phyloP scores from a whole-genome alignment of 2,113 vertebrate species.

The Pelecanus crispus region DNA sequence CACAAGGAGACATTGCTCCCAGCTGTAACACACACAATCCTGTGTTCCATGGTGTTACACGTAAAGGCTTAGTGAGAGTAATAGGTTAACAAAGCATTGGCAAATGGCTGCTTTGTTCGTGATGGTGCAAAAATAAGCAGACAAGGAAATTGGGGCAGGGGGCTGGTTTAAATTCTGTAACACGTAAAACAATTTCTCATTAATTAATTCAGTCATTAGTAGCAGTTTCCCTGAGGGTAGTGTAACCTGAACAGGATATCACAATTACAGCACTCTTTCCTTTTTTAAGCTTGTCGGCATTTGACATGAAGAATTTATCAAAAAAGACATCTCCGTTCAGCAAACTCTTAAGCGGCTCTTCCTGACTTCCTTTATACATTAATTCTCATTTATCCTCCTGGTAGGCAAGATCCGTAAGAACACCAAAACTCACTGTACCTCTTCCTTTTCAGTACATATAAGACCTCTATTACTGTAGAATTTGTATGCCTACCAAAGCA shows the following conservation, averaged over 20 bases:
- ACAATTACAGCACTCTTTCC: slow-evolving; percentile 21
- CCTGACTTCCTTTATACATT: not conserved
- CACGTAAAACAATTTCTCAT: slow-evolving; percentile 11
- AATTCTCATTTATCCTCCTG: not conserved
- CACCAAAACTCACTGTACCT: not conserved
- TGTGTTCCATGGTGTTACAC: not conserved
- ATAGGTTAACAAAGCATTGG: slow-evolving; percentile 56
- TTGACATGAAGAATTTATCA: slow-evolving; percentile 49
- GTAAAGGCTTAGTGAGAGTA: not conserved
- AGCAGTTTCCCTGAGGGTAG: slow-evolving; percentile 17
- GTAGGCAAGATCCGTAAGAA: not conserved
- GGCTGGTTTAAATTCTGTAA: slow-evolving; percentile 35
- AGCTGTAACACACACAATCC: slow-evolving; percentile 31
- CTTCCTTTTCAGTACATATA: not conserved
- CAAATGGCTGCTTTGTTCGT: slow-evolving; percentile 60
- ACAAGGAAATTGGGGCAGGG: not conserved
- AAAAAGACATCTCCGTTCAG: slow-evolving; percentile 3
- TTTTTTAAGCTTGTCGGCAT: not conserved
- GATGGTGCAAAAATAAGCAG: not conserved
- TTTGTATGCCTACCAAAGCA: not conserved
- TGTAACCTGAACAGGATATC: slow-evolving; percentile 59
- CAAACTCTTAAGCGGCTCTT: not conserved
- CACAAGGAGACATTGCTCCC: slow-evolving; percentile 48
- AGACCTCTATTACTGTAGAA: not conserved
- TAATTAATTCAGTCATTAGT: slow-evolving; percentile 56